Conservation (phyloP, 2,888 invertebrate genomes). For the Leptinotarsa juncta region DNA sequence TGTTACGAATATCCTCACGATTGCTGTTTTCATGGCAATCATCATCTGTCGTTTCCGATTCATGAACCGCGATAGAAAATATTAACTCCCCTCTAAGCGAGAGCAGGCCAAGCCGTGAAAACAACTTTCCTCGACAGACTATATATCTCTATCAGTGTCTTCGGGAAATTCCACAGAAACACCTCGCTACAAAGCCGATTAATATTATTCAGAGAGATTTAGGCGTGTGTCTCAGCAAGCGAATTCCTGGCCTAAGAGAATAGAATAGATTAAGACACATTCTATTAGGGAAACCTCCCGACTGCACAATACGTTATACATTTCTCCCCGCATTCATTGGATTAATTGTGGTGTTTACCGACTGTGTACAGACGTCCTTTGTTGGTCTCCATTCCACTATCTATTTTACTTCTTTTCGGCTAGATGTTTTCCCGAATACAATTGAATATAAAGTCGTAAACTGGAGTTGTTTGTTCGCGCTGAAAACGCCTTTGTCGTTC, state of each 20-base stretch:
- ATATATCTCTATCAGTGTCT: conserved; percentile 42
- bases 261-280: conserved; percentile 47
- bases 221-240: conserved; percentile 43
- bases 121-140: too few relatives aligned
- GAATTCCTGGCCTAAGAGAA: conserved; percentile 42
- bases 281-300: conserved; percentile 42
- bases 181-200: conserved; percentile 42
- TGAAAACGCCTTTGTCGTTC: background rate
- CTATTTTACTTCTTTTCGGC: conserved; percentile 29
- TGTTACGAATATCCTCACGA: too few relatives aligned
- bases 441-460: conserved; percentile 8
- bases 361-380: conserved; percentile 39
- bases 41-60: too few relatives aligned
- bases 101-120: too few relatives aligned
- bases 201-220: conserved; percentile 46
- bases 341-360: conserved; percentile 45
- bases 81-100: too few relatives aligned
- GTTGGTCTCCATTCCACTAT: conserved; percentile 35
- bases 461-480: background rate
- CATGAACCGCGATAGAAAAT: too few relatives aligned
- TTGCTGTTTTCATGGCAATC: too few relatives aligned
- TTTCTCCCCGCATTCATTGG: conserved; percentile 39
- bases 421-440: conserved; percentile 1
- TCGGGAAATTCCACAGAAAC: conserved; percentile 33
- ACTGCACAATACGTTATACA: conserved; percentile 41